Conservation (phyloP, 1,140 invertebrate species). For the Berghia stephanieae region DNA sequence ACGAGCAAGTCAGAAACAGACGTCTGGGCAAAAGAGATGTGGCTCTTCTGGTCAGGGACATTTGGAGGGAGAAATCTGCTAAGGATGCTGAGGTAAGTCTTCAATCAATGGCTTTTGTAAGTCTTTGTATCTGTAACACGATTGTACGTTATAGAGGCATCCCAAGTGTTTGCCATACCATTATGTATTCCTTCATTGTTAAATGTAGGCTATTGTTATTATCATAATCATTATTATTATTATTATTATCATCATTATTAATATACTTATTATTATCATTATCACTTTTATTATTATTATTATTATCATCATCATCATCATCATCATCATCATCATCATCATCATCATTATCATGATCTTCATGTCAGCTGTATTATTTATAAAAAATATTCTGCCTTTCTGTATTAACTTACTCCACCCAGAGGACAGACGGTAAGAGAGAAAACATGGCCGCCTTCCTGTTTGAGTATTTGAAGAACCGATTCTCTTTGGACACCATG, state of each 20-base stretch:
- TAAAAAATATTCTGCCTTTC: too few species aligned
- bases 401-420: neutral
- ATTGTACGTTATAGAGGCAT: too few species aligned
- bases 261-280: neutral
- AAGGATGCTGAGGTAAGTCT: slow-evolving; percentile 56
- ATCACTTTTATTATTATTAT: neutral
- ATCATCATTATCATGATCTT: slow-evolving; percentile 9
- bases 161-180: too few species aligned
- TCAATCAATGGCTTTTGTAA: neutral
- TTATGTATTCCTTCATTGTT: neutral
- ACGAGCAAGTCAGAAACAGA: slow-evolving; percentile 61
- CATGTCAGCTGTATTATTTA: too few species aligned
- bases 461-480: slow-evolving; percentile 51
- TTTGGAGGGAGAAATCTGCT: slow-evolving; percentile 62
- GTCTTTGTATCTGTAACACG: too few species aligned
- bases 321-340: slow-evolving; percentile 20
- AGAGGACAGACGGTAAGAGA: slow-evolving; percentile 57
- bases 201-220: neutral
- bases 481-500: slow-evolving; percentile 60
- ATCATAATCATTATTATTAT: neutral
- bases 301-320: slow-evolving; percentile 11
- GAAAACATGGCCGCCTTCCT: slow-evolving; percentile 60
- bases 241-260: slow-evolving; percentile 3
- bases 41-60: slow-evolving; percentile 61
- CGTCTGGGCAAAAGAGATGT: slow-evolving; percentile 61